Evolutionary conservation across 2,113 vertebrate species (phyloP), one percentile per base, ranked within the genome.

Genomic region (Okapia johnstoni): DNA sequence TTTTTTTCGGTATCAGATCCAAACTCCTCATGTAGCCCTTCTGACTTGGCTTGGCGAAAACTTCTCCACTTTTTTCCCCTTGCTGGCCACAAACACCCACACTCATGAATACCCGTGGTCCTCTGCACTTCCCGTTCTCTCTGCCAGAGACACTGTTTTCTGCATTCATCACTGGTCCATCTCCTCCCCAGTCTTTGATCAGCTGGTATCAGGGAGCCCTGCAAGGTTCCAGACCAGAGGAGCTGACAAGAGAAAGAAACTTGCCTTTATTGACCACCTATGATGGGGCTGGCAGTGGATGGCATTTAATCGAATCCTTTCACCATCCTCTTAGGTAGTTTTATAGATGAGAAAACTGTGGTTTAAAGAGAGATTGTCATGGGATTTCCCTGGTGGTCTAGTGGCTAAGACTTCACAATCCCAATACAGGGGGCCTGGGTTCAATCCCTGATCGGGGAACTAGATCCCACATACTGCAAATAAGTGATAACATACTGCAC

Each of bases 211-310:
- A 80, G 43, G 63, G 88, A 73, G 55, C 26, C 60, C 9, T 0
- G 2, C 0, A 8, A 61, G 54, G 3, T 40, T 77, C n/a, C 10
- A 79, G 55, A 55, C 3, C 15, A 60, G 43, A 54, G 7, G 61
- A 6, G 13, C 0, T 0, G 16, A 23, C 3, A 4, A 52, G 17
- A 63, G 54, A 52, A n/a, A 70, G 23, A 36, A 3, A 7, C 36
- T 23, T 0, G 2, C 23, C 70, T 48, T 36, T 3, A 19, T 3
- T 23, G 60, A 61, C 25, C 13, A n/a, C 30, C 57, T 3, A 3
- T 2, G 0, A n/a, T 0, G 26, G 26, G 26, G 5, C 81, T 5
- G 33, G 54, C 11, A n/a, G 57, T 5, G 26, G 1, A 2, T 0
- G 14, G 12, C 19, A 66, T 28, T 81, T 40, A 33, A 16, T 36